These are phyloP conservation scores for Dicyrtomina minuta DNA, from an alignment of 2,888 invertebrate species.

Conservation along the genomic window DNA sequence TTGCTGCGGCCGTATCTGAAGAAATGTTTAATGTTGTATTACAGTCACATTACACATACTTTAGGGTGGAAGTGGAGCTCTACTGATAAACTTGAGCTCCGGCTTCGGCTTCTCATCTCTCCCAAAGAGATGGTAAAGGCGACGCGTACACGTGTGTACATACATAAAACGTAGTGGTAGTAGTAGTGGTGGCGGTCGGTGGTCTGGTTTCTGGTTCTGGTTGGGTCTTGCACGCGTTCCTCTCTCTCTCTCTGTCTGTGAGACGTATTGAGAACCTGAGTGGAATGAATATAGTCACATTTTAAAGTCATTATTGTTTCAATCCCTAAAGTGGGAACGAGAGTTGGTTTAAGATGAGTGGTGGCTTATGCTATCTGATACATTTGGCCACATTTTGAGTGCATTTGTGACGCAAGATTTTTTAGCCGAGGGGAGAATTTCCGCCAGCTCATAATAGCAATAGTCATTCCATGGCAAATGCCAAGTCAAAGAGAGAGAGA, in stretches of 20 bases:
- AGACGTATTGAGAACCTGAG: conserved; percentile 25
- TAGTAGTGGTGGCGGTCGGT: background rate
- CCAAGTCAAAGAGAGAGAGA: no score
- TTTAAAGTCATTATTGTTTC: conserved; percentile 32
- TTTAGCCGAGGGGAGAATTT: conserved; percentile 9
- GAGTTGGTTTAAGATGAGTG: conserved; percentile 26
- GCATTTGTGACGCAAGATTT: conserved; percentile 3
- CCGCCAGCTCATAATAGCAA: no score
- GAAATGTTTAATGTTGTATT: no score
- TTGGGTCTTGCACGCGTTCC: conserved; percentile 10
- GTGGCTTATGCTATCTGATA: conserved; percentile 23
- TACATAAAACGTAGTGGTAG: background rate
- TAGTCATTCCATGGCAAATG: no score
- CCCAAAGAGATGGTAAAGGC: background rate
- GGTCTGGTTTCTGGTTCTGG: background rate
- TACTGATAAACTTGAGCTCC: no score
- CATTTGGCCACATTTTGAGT: conserved; percentile 5
- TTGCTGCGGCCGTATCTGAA: no score
- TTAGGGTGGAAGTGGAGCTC: background rate
- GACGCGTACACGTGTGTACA: background rate
- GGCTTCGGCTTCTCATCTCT: no score
- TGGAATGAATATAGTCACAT: conserved; percentile 32
- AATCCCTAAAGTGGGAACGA: conserved; percentile 22
- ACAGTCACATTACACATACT: background rate
- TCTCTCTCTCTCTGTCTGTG: background rate